These are phyloP conservation scores for Microplitis mediator DNA, from an alignment of 1,140 invertebrate species.

Conservation along the genomic window DNA sequence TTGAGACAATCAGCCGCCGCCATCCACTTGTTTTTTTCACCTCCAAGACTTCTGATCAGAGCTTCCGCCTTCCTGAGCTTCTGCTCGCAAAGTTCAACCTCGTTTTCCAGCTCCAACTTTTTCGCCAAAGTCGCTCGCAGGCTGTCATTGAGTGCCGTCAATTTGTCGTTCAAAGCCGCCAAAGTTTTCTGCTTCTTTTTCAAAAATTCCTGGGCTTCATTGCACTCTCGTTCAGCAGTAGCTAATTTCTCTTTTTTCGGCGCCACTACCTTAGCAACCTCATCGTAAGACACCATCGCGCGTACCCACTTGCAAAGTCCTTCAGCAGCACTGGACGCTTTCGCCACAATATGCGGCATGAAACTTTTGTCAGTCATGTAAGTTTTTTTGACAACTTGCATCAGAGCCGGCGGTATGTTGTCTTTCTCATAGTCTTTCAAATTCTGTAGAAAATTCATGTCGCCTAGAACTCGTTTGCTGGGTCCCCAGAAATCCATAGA, in stretches of 20 bases:
- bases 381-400: constrained; percentile 70
- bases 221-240: constrained; percentile 66
- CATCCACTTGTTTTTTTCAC: constrained; percentile 74
- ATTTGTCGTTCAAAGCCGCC: constrained; percentile 66
- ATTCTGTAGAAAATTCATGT: constrained; percentile 72
- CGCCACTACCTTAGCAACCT: constrained; percentile 71
- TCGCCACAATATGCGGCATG: constrained; percentile 71
- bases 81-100: constrained; percentile 64
- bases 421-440: constrained; percentile 78
- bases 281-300: constrained; percentile 77
- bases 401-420: constrained; percentile 67
- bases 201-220: constrained; percentile 66
- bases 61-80: constrained; percentile 75
- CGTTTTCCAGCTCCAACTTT: constrained; percentile 65
- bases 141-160: constrained; percentile 64
- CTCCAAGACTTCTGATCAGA: constrained; percentile 69
- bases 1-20: constrained; percentile 65
- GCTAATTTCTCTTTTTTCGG: constrained; percentile 69
- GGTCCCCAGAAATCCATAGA: constrained; percentile 76
- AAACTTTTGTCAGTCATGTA: constrained; percentile 72
- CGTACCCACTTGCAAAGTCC: constrained; percentile 77
- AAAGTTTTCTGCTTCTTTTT: constrained; percentile 67
- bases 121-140: constrained; percentile 59
- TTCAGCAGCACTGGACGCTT: constrained; percentile 75
- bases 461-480: constrained; percentile 74